Percentiles rank a stretch among this genome's conserved stretches.
Conservation (phyloP, 1,140 invertebrate genomes). For the Scaptodrosophila lebanonensis region DNA sequence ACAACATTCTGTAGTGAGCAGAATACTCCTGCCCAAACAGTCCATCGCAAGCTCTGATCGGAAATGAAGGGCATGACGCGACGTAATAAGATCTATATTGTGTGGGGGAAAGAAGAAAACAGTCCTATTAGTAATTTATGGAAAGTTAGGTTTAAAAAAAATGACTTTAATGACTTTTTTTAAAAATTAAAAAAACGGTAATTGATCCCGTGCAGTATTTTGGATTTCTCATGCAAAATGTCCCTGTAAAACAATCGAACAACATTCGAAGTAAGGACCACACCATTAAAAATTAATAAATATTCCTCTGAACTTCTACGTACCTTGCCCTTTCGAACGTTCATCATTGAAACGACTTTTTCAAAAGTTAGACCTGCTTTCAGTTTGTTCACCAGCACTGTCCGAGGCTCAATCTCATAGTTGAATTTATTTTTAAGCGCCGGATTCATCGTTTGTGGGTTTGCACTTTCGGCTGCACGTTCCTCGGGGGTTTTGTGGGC, state of each 20-base stretch:
- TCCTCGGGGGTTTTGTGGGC: slow-evolving; percentile 62
- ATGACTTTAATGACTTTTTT: no score
- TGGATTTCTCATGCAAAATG: no score
- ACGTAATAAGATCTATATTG: slow-evolving; percentile 79
- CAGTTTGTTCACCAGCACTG: slow-evolving; percentile 81
- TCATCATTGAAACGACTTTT: slow-evolving; percentile 82
- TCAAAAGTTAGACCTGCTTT: slow-evolving; percentile 82
- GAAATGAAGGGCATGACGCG: slow-evolving; percentile 80
- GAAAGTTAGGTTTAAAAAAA: no score
- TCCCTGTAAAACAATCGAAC: no score
- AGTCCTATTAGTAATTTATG: no score
- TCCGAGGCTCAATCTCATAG: slow-evolving; percentile 64
- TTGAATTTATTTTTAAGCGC: slow-evolving; percentile 67
- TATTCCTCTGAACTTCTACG: slow-evolving; percentile 17
- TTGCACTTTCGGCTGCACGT: slow-evolving; percentile 67
- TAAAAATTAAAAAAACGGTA: not conserved
- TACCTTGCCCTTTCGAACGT: slow-evolving; percentile 86
- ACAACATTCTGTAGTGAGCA: slow-evolving; percentile 77
- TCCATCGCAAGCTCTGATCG: slow-evolving; percentile 77
- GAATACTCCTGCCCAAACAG: slow-evolving; percentile 79
- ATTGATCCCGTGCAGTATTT: no score
- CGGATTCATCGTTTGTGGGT: slow-evolving; percentile 76
- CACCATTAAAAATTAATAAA: slow-evolving; percentile 20
- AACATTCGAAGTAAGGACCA: no score
- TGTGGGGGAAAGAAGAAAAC: no score